Base-by-base conservation (phyloP, 2,113 vertebrate genomes). In the Acinonyx jubatus region DNA sequence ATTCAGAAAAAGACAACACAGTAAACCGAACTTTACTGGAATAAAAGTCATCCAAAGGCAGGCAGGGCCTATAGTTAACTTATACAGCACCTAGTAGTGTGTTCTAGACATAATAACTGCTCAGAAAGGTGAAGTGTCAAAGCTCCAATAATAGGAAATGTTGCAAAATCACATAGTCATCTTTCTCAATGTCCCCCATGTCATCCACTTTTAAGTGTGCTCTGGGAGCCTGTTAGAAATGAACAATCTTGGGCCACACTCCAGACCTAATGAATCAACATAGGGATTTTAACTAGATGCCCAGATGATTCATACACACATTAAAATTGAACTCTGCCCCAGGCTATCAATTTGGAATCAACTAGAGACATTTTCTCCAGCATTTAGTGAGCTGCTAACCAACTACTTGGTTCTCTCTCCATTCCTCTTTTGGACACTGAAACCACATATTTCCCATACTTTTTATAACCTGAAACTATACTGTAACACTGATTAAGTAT, bases 381-480 rank as follows among this genome's bases (percentile, higher is more conserved):
- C 8, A 84, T 45, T 57, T 38, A 82, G 29, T 73, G 57, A 87
- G 57, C 57, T 89, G 12, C 10, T 81, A 76, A 65, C 31, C 31
- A 85, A 65, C 0, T 45, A 23, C 31, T 25, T 81, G 50, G 41
- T 71, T 83, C 82, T 16, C 82, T 16, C 12, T 82, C 36, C 25
- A 84, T 52, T 18, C 5, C 23, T 86, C 7, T 91, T 89, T 68
- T 81, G 36, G 33, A 80, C 41, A 52, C 0, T 25, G 29, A 96
- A 91, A 96, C 16, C 6, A 6, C 5, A 61, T 23, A 79, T 31
- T 90, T 95, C 23, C 29, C 4, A 68, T 21, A 80, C 19, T 61
- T 96, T 91, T 89, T 82, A 86, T 36, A 97, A 55, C 25, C 65
- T 84, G 68, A 80, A 91, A 88, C 61, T 83, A 73, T 31, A 45